These are phyloP conservation scores for Turritopsis dohrnii DNA, from an alignment of 30 jellyfish, hydroid and myxozoan genomes.

Conservation along the genomic window DNA sequence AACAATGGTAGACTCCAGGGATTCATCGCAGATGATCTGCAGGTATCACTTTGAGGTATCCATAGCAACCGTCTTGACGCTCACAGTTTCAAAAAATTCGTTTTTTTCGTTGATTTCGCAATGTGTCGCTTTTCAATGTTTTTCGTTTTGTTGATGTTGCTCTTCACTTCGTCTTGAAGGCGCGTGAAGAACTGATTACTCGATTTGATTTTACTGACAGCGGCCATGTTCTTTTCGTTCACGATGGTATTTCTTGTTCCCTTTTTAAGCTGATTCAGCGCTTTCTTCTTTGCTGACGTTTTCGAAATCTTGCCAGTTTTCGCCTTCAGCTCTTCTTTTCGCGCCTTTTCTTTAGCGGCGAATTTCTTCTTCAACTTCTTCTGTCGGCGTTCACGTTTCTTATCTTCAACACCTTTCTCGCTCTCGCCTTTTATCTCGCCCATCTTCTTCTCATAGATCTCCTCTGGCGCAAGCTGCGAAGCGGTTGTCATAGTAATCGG, in stretches of 20 bases:
- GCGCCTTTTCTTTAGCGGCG: constrained; percentile 37
- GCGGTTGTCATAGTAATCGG: constrained; percentile 77
- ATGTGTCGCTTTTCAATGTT: background rate
- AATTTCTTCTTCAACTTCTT: constrained; percentile 30
- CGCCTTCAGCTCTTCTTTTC: constrained; percentile 20
- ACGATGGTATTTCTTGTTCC: constrained; percentile 34
- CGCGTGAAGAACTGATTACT: constrained; percentile 56
- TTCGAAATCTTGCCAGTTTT: constrained; percentile 27
- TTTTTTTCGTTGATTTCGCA: background rate
- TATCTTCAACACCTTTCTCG: constrained; percentile 34
- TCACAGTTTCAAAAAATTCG: background rate
- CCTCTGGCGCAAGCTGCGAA: constrained; percentile 48
- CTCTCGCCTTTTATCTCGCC: constrained; percentile 44
- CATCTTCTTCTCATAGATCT: constrained; percentile 24
- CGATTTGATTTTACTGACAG: constrained; percentile 34
- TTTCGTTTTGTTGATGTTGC: constrained; percentile 16
- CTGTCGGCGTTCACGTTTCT: constrained; percentile 48
- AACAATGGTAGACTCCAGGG: too few species aligned
- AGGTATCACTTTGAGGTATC: too few species aligned
- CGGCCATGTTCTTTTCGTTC: constrained; percentile 13
- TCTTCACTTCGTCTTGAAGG: constrained; percentile 71
- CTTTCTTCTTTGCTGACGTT: constrained; percentile 32
- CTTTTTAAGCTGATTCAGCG: constrained; percentile 27
- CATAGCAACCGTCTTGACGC: background rate
- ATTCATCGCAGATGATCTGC: too few species aligned